phyloP scores from a whole-genome alignment of 2,113 vertebrate genomes.

The Gorilla gorilla region DNA sequence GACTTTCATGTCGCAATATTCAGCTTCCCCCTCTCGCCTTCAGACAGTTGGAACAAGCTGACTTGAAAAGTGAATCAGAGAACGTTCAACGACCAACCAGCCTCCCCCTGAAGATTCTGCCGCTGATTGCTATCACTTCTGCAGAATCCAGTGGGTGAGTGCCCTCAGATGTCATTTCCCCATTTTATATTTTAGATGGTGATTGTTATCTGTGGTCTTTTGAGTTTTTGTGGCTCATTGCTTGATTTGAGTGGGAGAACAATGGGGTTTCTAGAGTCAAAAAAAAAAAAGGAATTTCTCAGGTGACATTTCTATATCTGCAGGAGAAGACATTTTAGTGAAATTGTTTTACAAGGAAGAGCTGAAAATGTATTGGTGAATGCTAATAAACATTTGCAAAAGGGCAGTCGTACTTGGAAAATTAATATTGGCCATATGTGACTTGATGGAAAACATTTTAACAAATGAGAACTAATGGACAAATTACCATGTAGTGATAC shows the following conservation, averaged over 20 bases:
- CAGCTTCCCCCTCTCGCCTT: slow-evolving; percentile 96
- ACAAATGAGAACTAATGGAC: slow-evolving; percentile 45
- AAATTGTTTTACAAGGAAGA: background rate
- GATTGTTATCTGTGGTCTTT: background rate
- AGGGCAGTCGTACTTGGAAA: background rate
- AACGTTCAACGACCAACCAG: slow-evolving; percentile 88
- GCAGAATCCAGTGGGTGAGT: slow-evolving; percentile 94
- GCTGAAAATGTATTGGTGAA: background rate
- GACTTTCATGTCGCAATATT: slow-evolving; percentile 91
- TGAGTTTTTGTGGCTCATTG: background rate
- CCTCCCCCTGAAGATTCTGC: slow-evolving; percentile 91
- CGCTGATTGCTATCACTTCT: slow-evolving; percentile 95
- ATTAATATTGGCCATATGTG: background rate
- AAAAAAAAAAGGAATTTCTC: slow-evolving; percentile 2
- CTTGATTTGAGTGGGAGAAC: background rate
- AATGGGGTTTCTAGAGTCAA: background rate
- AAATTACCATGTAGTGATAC: slow-evolving; percentile 23
- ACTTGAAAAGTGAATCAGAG: slow-evolving; percentile 88
- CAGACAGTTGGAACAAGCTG: slow-evolving; percentile 93
- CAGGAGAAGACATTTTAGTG: background rate
- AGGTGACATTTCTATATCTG: background rate
- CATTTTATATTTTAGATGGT: background rate
- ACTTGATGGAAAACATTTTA: slow-evolving; percentile 42
- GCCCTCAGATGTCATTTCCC: background rate
- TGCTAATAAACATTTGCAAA: background rate